Percentiles rank a stretch among this genome's conserved stretches.
phyloP scores from a whole-genome alignment of 2,888 invertebrate genomes.

The Scotopteryx bipunctaria region DNA sequence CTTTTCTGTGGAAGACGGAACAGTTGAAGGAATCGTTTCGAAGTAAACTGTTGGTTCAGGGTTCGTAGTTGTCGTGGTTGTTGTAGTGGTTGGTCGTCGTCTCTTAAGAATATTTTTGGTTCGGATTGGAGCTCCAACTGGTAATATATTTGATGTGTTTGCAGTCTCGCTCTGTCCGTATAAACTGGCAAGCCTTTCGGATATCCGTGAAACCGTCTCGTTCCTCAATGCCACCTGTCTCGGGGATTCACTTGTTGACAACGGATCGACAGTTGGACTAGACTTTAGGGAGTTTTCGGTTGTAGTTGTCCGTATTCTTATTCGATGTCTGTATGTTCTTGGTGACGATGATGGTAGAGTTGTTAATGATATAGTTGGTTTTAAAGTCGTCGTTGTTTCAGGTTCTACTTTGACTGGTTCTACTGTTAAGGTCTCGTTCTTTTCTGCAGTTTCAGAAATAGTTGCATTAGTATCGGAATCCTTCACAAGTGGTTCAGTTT shows the following conservation, averaged over 20 bases:
- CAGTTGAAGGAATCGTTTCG: conserved; percentile 18
- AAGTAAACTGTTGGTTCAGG: conserved; percentile 37
- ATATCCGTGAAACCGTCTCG: conserved; percentile 53
- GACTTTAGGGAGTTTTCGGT: conserved; percentile 58
- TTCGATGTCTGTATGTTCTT: conserved; percentile 61
- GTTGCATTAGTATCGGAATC: conserved; percentile 57
- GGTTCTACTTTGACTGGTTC: conserved; percentile 52
- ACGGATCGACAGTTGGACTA: conserved; percentile 59
- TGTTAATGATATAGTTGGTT: conserved; percentile 41
- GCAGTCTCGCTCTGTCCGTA: conserved; percentile 58
- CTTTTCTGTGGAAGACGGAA: conserved; percentile 21
- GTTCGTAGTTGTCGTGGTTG: conserved; percentile 57
- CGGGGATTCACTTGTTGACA: conserved; percentile 52
- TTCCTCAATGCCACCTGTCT: conserved; percentile 44
- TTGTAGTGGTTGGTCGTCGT: conserved; percentile 76
- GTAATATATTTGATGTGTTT: conserved; percentile 50
- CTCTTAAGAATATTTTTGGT: conserved; percentile 63
- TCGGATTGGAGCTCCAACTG: conserved; percentile 40
- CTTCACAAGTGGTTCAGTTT: conserved; percentile 58
- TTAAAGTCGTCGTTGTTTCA: conserved; percentile 46
- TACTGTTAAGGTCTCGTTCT: conserved; percentile 50
- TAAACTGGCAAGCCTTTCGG: conserved; percentile 58
- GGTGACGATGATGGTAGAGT: conserved; percentile 37
- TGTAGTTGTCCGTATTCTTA: conserved; percentile 72
- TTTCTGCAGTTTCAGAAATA: conserved; percentile 39